These are phyloP conservation scores for Cyprinodon brontotheroides DNA, from an alignment of 2,113 vertebrate genomes.

Conservation along the genomic window DNA sequence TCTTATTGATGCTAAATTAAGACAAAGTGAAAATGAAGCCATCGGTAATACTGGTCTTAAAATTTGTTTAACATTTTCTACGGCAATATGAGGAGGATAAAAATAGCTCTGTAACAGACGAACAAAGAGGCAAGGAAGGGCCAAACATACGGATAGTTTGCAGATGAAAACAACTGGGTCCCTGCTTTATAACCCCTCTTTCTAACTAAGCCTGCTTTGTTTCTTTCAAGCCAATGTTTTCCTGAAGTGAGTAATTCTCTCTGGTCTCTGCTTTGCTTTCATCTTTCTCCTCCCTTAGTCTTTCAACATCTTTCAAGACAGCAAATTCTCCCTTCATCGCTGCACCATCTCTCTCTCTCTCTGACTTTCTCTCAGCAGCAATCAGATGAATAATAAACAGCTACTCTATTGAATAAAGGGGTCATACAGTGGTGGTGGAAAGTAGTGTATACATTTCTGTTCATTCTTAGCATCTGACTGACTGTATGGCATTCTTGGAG, in stretches of 20 bases:
- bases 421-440: slow-evolving; percentile 9
- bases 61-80: slow-evolving; percentile 15
- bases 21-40: not conserved
- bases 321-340: slow-evolving; percentile 24
- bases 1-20: slow-evolving; percentile 6
- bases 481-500: not conserved
- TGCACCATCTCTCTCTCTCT: slow-evolving; percentile 1
- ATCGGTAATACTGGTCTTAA: not conserved
- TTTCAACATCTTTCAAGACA: slow-evolving; percentile 23
- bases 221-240: slow-evolving; percentile 23
- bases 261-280: slow-evolving; percentile 18
- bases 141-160: not conserved
- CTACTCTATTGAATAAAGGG: slow-evolving; percentile 16
- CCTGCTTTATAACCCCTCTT: slow-evolving; percentile 7
- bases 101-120: slow-evolving; percentile 33
- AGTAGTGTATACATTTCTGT: slow-evolving; percentile 24
- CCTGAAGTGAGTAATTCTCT: slow-evolving; percentile 27
- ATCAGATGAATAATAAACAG: slow-evolving; percentile 27
- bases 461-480: not conserved
- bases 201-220: slow-evolving; percentile 2
- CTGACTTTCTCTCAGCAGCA: slow-evolving; percentile 9
- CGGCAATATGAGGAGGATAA: slow-evolving; percentile 1
- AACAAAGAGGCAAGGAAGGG: not conserved
- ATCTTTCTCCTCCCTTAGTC: slow-evolving; percentile 25
- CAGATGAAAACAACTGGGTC: slow-evolving; percentile 3